Base-by-base conservation (phyloP, 2,797 vertebrate genomes). In the Sebastolobus alascanus region DNA sequence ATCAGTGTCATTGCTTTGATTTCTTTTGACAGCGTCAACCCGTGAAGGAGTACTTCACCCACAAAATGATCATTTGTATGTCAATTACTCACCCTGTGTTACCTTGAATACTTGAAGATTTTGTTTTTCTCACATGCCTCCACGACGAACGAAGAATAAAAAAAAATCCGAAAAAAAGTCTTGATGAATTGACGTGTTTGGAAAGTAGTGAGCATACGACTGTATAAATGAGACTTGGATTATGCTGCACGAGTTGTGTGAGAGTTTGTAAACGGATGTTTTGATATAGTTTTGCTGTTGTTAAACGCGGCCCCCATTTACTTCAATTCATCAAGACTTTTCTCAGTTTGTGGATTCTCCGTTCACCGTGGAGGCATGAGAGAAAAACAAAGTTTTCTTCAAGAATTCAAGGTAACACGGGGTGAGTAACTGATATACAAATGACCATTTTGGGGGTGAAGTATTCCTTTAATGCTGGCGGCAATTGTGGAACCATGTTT, bases 401-500 rank as follows among this genome's bases (percentile, higher is more conserved):
- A 33, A 60, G 31, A 6, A 60, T 31, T 8, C 10, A n/a, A 12
- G 60, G 33, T n/a, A 37, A 61, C 60, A 37, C 20, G 20, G 20
- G 10, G 20, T 11, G 20, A 63, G 6, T 13, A 8, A 63, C 9
- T n/a, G 33, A 37, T 37, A n/a, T 29, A 58, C 27, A 0, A 31
- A 35, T 6, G 10, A 11, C n/a, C 33, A 20, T 60, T 60, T 27
- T 20, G 16, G 31, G 58, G 29, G 29, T 20, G 59, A 33, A 35
- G 31, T 61, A 12, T 38, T 14, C 12, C 22, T 40, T 40, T 52
- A 37, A 43, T 33, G 69, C 40, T 31, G 33, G 8, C 2, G 4
- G 6, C 6, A 68, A 69, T 6, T 68, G 59, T 67, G 65, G 31
- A 29, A 52, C 55, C 54, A 27, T 59, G 31, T 58, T 61, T 61